A percentile compares a stretch with the other conserved stretches of the same genome.
Conservation (phyloP, 2,797 vertebrate species). For the Sparidentex hasta region DNA sequence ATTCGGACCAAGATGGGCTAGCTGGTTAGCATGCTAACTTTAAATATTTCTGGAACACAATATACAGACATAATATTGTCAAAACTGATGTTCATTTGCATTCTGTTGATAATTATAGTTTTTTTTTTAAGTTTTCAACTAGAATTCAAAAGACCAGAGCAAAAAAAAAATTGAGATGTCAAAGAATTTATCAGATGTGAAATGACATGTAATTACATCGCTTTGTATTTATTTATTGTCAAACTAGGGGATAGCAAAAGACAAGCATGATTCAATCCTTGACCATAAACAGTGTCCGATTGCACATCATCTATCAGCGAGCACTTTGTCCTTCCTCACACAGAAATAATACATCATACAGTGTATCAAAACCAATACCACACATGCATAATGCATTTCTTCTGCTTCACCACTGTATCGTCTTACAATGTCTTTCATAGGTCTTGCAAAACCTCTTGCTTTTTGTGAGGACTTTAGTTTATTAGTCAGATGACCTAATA, state of each 20-base stretch:
- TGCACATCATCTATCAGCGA: slow-evolving; percentile 24
- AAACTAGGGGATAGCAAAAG: neutral
- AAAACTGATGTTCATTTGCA: too few relatives aligned
- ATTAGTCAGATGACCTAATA: neutral
- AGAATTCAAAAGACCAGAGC: neutral
- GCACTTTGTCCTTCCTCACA: slow-evolving; percentile 21
- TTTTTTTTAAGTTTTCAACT: too few relatives aligned
- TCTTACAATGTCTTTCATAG: neutral
- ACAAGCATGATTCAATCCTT: slow-evolving; percentile 5
- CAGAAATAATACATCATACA: slow-evolving; percentile 33
- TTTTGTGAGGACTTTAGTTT: neutral
- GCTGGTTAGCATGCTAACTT: too few relatives aligned
- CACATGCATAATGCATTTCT: slow-evolving; percentile 27
- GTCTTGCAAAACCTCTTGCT: too few relatives aligned
- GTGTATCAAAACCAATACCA: slow-evolving; percentile 3
- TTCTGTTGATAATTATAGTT: too few relatives aligned
- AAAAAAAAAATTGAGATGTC: neutral
- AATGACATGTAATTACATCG: neutral
- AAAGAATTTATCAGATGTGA: neutral
- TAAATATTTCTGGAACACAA: too few relatives aligned
- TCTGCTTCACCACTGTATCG: too few relatives aligned
- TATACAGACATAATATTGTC: too few relatives aligned
- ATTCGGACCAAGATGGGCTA: too few relatives aligned
- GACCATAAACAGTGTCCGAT: slow-evolving; percentile 9
- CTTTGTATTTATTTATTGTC: slow-evolving; percentile 3